phyloP scores from a whole-genome alignment of 2,888 invertebrate genomes.

The Apodemia hepburni region DNA sequence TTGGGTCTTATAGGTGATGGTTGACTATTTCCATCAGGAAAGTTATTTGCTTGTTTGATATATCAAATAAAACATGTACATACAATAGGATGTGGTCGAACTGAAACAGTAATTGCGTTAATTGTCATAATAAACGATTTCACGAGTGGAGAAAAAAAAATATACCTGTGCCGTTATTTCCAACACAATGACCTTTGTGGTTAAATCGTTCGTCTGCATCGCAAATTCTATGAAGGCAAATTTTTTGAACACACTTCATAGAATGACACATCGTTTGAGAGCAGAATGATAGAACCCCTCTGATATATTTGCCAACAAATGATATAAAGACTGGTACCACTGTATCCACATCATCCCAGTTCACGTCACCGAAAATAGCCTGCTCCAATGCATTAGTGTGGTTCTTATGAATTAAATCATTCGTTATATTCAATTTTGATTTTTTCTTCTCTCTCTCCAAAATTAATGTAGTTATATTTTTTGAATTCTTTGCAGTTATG shows the following conservation, averaged over 20 bases:
- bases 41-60: too few relatives aligned
- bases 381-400: constrained; percentile 53
- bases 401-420: constrained; percentile 49
- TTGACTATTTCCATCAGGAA: too few relatives aligned
- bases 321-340: constrained; percentile 63
- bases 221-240: constrained; percentile 59
- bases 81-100: too few relatives aligned
- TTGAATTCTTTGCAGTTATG: constrained; percentile 32
- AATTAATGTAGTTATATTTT: constrained; percentile 57
- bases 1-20: too few relatives aligned
- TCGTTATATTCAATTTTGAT: constrained; percentile 53
- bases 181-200: constrained; percentile 61
- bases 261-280: constrained; percentile 62
- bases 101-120: too few relatives aligned
- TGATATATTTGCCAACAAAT: constrained; percentile 68
- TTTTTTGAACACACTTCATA: constrained; percentile 62
- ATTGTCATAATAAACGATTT: too few relatives aligned
- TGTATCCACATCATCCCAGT: constrained; percentile 65
- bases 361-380: constrained; percentile 62
- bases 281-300: constrained; percentile 63
- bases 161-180: constrained; percentile 55
- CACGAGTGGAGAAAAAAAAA: neutral
- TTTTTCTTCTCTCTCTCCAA: constrained; percentile 58
- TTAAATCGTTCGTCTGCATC: constrained; percentile 52
- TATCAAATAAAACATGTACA: too few relatives aligned